Base-by-base conservation (phyloP, 2,888 invertebrate genomes). In the Neuroscelio doddi region DNA sequence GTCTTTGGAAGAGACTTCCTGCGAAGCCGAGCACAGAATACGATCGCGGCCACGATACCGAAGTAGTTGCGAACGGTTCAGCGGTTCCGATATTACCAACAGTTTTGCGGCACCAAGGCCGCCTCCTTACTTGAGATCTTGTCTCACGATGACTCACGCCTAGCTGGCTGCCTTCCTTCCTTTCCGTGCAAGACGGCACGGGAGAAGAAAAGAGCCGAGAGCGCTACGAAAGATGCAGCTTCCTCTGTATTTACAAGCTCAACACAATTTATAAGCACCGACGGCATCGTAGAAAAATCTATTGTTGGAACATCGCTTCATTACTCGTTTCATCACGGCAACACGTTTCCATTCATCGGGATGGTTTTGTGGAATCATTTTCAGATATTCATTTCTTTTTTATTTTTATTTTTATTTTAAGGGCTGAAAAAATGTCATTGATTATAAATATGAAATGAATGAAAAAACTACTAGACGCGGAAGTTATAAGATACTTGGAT, bases 111-210 rank as follows among this genome's bases (percentile, higher is more conserved):
- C 75, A 76, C 72, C 77, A 78, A 78, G 78, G 78, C 75, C 78
- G 78, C 76, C 74, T 76, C 78, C 77, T 77, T 77, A 78, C 76
- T 64, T 72, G 75, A 74, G 78, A 77, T 78, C 76, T 78, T 78
- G 76, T 78, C 76, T 76, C 69, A 27, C 61, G 62, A 68, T 68
- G 70, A 70, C 70, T 70, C 70, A 70, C 62, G 68, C 68, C 64
- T 70, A 61, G 71, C 66, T 69, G 64, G 55, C 66, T 68, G 70
- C 69, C 69, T 69, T 70, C 67, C 69, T 69, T 64, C 72, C 67
- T 69, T 68, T 66, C 64, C 55, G 51, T 55, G 17, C 50, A 55
- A 45, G 49, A 53, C 49, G 49, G 21, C 52, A 44, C 16, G 46
- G 14, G 41, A 56, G 46, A 39, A 47, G 47, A 44, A 52, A 47